Percentiles rank a stretch among this genome's conserved stretches.
These are phyloP conservation scores for Chelonia mydas DNA, from an alignment of 2,797 vertebrate genomes.

Conservation along the genomic window DNA sequence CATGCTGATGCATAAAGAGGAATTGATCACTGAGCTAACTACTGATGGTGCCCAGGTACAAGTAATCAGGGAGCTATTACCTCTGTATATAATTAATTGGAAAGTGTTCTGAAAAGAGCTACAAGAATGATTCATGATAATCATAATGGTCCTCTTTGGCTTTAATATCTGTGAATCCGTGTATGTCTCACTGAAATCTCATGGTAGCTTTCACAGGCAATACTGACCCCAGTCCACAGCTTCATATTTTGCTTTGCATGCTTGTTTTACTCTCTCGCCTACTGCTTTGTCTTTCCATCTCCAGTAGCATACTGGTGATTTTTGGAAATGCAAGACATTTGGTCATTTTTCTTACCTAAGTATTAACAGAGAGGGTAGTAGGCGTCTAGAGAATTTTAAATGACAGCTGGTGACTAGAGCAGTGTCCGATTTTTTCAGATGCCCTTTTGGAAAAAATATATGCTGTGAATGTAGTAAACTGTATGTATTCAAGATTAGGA, in stretches of 20 bases:
- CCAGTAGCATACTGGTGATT: background rate
- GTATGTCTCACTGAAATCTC: background rate
- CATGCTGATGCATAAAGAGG: background rate
- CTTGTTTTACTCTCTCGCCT: background rate
- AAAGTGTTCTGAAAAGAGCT: conserved; percentile 18
- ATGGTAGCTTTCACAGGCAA: background rate
- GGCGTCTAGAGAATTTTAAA: background rate
- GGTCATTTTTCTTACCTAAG: background rate
- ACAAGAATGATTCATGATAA: conserved; percentile 3
- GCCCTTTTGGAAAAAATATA: background rate
- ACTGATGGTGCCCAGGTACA: background rate
- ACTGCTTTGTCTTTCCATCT: background rate
- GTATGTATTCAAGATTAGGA: background rate
- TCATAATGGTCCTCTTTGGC: background rate
- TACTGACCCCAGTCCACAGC: background rate
- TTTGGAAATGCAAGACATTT: background rate
- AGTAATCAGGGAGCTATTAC: background rate
- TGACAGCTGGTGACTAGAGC: background rate
- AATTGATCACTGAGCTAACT: background rate
- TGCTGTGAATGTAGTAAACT: background rate
- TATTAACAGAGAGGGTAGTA: background rate
- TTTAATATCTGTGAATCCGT: conserved; percentile 5
- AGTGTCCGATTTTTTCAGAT: background rate
- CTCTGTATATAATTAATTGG: background rate
- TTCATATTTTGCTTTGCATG: background rate